These are phyloP conservation scores for Gouania willdenowi DNA, from an alignment of 2,797 vertebrate species.

Conservation along the genomic window DNA sequence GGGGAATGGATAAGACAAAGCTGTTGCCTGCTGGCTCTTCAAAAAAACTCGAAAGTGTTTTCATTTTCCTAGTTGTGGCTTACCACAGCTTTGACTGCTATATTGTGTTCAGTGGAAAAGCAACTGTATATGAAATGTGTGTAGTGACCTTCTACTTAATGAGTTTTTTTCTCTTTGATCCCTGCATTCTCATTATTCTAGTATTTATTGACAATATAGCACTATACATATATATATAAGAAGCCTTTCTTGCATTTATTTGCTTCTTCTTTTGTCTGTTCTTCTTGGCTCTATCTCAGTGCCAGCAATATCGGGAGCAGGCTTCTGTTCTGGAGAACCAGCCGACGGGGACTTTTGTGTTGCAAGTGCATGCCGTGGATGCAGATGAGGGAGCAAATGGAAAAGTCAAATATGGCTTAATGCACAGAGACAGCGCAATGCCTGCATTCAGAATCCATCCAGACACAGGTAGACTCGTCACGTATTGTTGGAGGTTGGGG, in stretches of 20 bases:
- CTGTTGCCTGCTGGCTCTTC: slow-evolving; percentile 31
- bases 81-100: slow-evolving; percentile 18
- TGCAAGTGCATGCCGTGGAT: slow-evolving; percentile 86
- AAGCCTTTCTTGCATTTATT: slow-evolving; percentile 19
- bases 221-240: neutral
- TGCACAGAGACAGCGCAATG: slow-evolving; percentile 84
- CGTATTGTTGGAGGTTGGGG: slow-evolving; percentile 18
- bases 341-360: slow-evolving; percentile 84
- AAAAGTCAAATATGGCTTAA: slow-evolving; percentile 87
- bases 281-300: slow-evolving; percentile 63
- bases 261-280: slow-evolving; percentile 4
- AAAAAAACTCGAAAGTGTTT: slow-evolving; percentile 47
- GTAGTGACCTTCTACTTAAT: slow-evolving; percentile 38
- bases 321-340: slow-evolving; percentile 88
- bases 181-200: slow-evolving; percentile 30
- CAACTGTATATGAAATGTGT: slow-evolving; percentile 1
- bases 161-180: slow-evolving; percentile 45
- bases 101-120: slow-evolving; percentile 15
- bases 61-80: slow-evolving; percentile 11
- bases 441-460: slow-evolving; percentile 87
- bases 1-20: slow-evolving; percentile 37
- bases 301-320: slow-evolving; percentile 81
- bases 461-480: slow-evolving; percentile 80
- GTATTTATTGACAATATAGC: slow-evolving; percentile 1
- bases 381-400: slow-evolving; percentile 89